These are phyloP conservation scores for Drosophila kuntzei DNA, from an alignment of 2,888 invertebrate genomes.

Conservation along the genomic window DNA sequence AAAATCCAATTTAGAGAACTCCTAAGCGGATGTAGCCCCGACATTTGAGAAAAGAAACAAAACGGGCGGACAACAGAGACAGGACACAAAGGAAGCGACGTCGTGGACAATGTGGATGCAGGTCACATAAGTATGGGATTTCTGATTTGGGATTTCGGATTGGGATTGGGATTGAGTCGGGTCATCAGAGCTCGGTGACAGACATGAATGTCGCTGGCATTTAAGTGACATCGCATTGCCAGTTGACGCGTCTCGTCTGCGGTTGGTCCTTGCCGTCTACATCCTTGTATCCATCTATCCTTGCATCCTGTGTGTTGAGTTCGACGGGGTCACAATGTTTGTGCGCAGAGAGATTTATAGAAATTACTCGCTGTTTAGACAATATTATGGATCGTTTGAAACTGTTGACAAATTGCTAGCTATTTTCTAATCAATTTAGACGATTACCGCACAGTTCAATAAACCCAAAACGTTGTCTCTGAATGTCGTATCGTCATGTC, in stretches of 20 bases:
- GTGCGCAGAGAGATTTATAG: constrained; percentile 42
- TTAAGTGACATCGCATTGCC: constrained; percentile 63
- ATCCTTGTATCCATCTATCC: neutral
- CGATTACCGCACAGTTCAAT: constrained; percentile 61
- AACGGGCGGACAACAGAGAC: constrained; percentile 45
- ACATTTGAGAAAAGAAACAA: constrained; percentile 41
- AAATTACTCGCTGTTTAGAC: constrained; percentile 71
- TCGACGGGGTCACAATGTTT: constrained; percentile 12
- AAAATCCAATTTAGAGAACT: constrained; percentile 74
- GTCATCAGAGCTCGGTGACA: constrained; percentile 50
- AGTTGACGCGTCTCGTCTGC: constrained; percentile 53
- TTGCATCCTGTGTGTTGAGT: constrained; percentile 28
- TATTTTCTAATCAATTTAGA: constrained; percentile 70
- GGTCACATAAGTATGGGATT: constrained; percentile 37
- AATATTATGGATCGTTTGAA: constrained; percentile 69
- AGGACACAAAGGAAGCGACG: constrained; percentile 16
- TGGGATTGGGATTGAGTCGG: constrained; percentile 17
- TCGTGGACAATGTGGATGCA: constrained; percentile 39
- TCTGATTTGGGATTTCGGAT: constrained; percentile 8
- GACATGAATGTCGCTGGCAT: constrained; percentile 65
- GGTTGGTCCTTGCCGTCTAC: constrained; percentile 48
- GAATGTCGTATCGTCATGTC: constrained; percentile 36
- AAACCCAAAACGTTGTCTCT: constrained; percentile 44
- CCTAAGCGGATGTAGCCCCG: constrained; percentile 72
- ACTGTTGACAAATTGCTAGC: constrained; percentile 68